Percentiles rank a stretch among this genome's conserved stretches.
Evolutionary conservation across 2,113 vertebrate species (phyloP).

Genomic region (Dasyprocta punctata): DNA sequence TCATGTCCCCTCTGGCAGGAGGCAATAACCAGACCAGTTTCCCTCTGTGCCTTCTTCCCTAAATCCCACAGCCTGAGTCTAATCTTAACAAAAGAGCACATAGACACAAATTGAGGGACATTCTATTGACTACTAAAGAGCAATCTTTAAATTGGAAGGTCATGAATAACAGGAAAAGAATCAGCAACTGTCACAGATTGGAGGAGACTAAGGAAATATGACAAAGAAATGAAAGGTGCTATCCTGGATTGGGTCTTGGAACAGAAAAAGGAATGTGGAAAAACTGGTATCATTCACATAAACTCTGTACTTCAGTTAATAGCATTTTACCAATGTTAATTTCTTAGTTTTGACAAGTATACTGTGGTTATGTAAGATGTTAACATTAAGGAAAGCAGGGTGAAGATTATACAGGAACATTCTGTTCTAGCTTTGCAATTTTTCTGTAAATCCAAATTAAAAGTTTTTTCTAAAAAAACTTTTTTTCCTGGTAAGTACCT

Average conservation of each 20-base stretch:
- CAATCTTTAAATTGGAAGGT: conserved; percentile 22
- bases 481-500: not conserved
- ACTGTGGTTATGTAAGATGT: conserved; percentile 37
- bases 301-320: not conserved
- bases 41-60: not conserved
- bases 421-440: conserved; percentile 36
- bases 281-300: conserved; percentile 34
- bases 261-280: conserved; percentile 39
- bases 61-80: not conserved
- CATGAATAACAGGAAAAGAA: conserved; percentile 35
- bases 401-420: conserved; percentile 25
- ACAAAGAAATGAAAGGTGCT: not conserved
- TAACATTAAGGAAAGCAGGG: conserved; percentile 32
- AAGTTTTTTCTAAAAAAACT: not conserved
- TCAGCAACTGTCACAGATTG: not conserved
- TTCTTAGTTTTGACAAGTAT: conserved; percentile 57
- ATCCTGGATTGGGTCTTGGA: conserved; percentile 31
- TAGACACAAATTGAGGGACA: not conserved
- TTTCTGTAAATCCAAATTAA: conserved; percentile 58
- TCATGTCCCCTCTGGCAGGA: not conserved
- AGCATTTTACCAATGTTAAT: not conserved
- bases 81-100: conserved; percentile 8
- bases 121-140: not conserved
- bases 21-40: not conserved
- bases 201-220: not conserved